phyloP scores from a whole-genome alignment of 2,113 vertebrate species.

The Pseudorhombus dupliciocellatus region DNA sequence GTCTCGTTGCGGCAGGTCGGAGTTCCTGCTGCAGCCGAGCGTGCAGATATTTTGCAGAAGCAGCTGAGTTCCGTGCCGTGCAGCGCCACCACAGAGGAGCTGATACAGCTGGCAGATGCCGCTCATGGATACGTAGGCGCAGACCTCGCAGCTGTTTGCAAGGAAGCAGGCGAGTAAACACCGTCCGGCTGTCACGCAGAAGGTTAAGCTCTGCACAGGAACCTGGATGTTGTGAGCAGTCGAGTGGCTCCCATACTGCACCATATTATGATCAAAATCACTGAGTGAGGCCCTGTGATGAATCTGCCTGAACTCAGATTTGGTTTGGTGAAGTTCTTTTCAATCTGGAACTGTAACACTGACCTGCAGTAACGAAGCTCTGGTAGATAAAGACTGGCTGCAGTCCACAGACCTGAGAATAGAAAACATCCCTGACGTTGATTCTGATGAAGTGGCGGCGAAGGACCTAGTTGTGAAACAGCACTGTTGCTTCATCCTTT shows the following conservation, averaged over 20 bases:
- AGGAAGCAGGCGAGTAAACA: conserved; percentile 89
- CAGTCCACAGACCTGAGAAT: no score
- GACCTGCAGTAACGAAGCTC: no score
- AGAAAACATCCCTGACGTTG: neutral
- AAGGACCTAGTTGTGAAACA: conserved; percentile 36
- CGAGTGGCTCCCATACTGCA: neutral
- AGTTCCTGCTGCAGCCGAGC: conserved; percentile 85
- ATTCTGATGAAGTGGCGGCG: neutral
- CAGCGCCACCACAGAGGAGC: conserved; percentile 74
- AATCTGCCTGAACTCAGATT: no score
- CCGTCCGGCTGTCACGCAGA: neutral
- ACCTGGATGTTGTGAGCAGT: no score
- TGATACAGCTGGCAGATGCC: conserved; percentile 83
- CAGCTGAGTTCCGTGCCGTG: conserved; percentile 84
- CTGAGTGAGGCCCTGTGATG: no score
- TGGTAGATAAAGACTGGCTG: neutral
- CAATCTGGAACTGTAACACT: no score
- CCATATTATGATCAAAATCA: no score
- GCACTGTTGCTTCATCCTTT: neutral
- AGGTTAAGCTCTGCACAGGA: neutral
- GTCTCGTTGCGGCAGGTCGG: conserved; percentile 79
- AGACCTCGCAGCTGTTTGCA: conserved; percentile 92
- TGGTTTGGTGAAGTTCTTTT: no score
- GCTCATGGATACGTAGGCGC: conserved; percentile 95
- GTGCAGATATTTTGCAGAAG: conserved; percentile 89